Conservation (phyloP, 2,888 invertebrate species). For the Pachydiplax longipennis region DNA sequence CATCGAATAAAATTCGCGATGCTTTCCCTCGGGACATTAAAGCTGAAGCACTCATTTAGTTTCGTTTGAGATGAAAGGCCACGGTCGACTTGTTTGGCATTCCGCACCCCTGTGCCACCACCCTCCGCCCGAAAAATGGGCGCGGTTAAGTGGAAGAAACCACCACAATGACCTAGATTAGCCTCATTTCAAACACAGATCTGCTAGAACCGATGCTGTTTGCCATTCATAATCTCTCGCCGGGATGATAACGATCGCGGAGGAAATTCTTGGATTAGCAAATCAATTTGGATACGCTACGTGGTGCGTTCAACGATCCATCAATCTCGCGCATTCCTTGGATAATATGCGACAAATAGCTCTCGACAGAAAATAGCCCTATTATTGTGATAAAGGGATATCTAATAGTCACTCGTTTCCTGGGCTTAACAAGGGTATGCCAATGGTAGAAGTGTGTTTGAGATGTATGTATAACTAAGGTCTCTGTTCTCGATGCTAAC, state of each 20-base stretch:
- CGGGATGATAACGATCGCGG: neutral
- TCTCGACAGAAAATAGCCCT: no score
- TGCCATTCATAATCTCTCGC: neutral
- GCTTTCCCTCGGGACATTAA: slow-evolving; percentile 27
- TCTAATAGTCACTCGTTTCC: no score
- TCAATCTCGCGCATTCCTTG: no score
- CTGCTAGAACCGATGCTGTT: neutral
- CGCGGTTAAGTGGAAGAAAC: slow-evolving; percentile 41
- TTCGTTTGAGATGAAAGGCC: slow-evolving; percentile 24
- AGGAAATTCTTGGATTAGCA: neutral
- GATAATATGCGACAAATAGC: no score
- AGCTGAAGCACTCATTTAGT: slow-evolving; percentile 22
- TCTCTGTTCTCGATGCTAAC: no score
- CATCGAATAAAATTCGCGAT: neutral
- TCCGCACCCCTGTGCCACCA: slow-evolving; percentile 2
- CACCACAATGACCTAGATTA: slow-evolving; percentile 32
- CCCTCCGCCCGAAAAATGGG: slow-evolving; percentile 22
- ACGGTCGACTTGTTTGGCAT: slow-evolving; percentile 25
- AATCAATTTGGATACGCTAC: neutral
- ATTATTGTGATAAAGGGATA: no score
- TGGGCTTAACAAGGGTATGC: no score
- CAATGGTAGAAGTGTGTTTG: no score
- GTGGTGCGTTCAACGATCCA: no score
- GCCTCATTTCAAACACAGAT: slow-evolving; percentile 9
- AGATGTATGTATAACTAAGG: no score